phyloP scores from a whole-genome alignment of 2,113 vertebrate genomes.

The Psephotus haematonotus region DNA sequence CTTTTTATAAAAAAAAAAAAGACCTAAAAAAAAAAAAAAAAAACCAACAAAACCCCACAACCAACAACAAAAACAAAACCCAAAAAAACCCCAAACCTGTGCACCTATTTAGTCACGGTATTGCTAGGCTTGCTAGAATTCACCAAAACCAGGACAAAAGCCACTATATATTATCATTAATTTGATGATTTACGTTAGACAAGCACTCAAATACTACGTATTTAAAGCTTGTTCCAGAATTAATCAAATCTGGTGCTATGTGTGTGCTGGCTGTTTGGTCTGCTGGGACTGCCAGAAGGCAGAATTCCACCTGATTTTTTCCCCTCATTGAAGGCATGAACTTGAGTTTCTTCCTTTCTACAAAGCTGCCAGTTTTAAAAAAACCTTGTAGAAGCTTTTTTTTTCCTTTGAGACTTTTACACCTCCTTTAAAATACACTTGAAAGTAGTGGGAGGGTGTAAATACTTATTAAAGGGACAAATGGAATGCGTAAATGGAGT shows the following conservation, averaged over 20 bases:
- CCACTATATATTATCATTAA: background rate
- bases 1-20: background rate
- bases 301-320: slow-evolving; percentile 7
- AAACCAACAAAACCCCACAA: background rate
- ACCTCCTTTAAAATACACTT: background rate
- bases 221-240: background rate
- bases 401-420: background rate
- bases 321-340: background rate
- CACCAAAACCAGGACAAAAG: background rate
- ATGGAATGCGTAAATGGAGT: accelerated
- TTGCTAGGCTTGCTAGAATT: background rate
- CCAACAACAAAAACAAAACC: background rate
- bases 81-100: background rate
- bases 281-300: background rate
- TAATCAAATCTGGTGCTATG: background rate
- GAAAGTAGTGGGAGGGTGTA: background rate
- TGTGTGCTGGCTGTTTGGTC: background rate
- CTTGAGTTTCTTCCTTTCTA: background rate
- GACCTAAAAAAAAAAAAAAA: background rate
- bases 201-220: background rate
- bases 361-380: background rate
- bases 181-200: background rate
- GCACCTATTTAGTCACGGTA: background rate
- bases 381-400: background rate
- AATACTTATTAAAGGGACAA: background rate